phyloP scores from a whole-genome alignment of 2,113 vertebrate genomes.

The Fukomys damarensis region DNA sequence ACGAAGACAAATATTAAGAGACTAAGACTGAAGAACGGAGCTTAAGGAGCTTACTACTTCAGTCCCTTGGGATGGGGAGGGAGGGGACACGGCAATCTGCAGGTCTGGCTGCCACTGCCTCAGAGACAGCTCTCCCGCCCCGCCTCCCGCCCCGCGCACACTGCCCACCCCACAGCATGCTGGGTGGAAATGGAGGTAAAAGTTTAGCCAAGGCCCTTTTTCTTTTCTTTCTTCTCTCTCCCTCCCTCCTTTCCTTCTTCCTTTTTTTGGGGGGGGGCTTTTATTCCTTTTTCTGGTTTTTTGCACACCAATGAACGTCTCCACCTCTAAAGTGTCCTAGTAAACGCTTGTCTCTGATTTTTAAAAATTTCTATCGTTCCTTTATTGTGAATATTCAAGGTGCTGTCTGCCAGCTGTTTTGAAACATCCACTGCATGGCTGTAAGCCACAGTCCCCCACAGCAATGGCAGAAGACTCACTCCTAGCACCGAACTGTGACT shows the following conservation, averaged over 20 bases:
- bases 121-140: not conserved
- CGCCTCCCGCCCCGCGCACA: too few relatives aligned
- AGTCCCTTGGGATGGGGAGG: too few relatives aligned
- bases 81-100: too few relatives aligned
- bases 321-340: not conserved
- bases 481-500: not conserved
- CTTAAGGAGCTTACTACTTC: rapidly evolving
- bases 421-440: not conserved
- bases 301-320: not conserved
- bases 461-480: not conserved
- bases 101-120: too few relatives aligned
- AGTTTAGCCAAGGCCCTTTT: rapidly evolving
- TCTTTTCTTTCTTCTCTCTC: not conserved
- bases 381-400: not conserved
- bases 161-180: rapidly evolving
- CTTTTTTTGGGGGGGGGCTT: not conserved
- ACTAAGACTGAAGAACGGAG: rapidly evolving
- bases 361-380: not conserved
- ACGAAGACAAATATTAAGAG: not conserved
- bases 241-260: too few relatives aligned
- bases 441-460: not conserved
- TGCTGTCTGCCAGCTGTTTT: not conserved
- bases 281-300: not conserved
- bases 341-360: not conserved
- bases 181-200: not conserved